A percentile compares a stretch with the other conserved stretches of the same genome.
phyloP scores from a whole-genome alignment of 1,140 invertebrate genomes.

The Achatina immaculata region DNA sequence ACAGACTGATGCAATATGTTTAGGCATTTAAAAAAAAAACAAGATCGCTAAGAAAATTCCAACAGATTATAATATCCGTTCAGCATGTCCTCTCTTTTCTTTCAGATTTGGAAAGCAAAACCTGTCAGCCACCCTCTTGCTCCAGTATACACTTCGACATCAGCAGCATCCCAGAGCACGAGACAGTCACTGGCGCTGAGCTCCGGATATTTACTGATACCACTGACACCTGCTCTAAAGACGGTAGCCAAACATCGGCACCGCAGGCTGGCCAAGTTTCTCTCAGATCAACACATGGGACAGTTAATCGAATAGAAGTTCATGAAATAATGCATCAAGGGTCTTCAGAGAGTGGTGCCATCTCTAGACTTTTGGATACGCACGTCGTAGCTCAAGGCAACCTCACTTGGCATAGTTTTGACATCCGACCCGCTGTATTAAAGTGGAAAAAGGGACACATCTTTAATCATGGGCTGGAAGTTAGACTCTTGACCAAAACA shows the following conservation, averaged over 20 bases:
- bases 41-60: no score
- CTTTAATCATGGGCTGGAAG: slow-evolving; percentile 86
- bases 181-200: slow-evolving; percentile 86
- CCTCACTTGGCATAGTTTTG: slow-evolving; percentile 78
- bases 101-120: slow-evolving; percentile 32
- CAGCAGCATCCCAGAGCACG: slow-evolving; percentile 79
- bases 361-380: slow-evolving; percentile 85
- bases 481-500: slow-evolving; percentile 76
- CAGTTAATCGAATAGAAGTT: slow-evolving; percentile 80
- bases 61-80: no score
- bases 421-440: slow-evolving; percentile 87
- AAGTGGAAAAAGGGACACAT: slow-evolving; percentile 80
- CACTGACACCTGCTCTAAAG: slow-evolving; percentile 9
- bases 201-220: slow-evolving; percentile 78
- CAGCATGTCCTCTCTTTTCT: no score
- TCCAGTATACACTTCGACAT: slow-evolving; percentile 79
- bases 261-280: slow-evolving; percentile 39
- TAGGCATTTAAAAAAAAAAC: no score
- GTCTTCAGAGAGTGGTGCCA: slow-evolving; percentile 76
- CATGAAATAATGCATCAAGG: slow-evolving; percentile 87
- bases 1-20: no score
- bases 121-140: slow-evolving; percentile 53
- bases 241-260: slow-evolving; percentile 25
- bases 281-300: no score
- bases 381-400: slow-evolving; percentile 70